Evolutionary conservation across 2,888 invertebrate species (phyloP).

Genomic region (Dascillus cervinus): DNA sequence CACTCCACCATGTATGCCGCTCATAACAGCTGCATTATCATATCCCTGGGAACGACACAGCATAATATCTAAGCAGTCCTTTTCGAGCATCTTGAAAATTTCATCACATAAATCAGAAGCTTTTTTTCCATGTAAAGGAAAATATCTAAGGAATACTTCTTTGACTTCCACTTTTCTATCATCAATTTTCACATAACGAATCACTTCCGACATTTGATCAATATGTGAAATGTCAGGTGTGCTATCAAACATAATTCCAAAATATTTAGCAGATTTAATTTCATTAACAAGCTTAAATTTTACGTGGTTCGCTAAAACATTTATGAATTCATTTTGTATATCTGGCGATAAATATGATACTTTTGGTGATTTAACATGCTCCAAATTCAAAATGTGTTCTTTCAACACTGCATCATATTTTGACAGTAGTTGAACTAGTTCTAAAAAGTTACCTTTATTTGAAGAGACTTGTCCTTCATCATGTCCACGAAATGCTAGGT

Average conservation of each 20-base stretch:
- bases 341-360: slow-evolving; percentile 10
- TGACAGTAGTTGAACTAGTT: too few species aligned
- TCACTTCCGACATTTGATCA: slow-evolving; percentile 12
- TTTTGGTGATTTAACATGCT: slow-evolving; percentile 2
- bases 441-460: too few species aligned
- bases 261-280: slow-evolving; percentile 14
- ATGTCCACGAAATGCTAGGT: slow-evolving; percentile 10
- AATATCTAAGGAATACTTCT: slow-evolving; percentile 10
- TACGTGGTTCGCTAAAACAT: too few species aligned
- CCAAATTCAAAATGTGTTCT: too few species aligned
- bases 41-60: slow-evolving; percentile 2
- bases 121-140: slow-evolving; percentile 6
- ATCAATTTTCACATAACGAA: slow-evolving; percentile 12
- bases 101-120: slow-evolving; percentile 1
- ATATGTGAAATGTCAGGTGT: slow-evolving; percentile 9
- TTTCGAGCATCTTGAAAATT: slow-evolving; percentile 3
- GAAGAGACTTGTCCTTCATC: slow-evolving; percentile 6
- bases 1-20: slow-evolving; percentile 4
- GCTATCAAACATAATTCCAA: slow-evolving; percentile 11
- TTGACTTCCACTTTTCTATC: slow-evolving; percentile 9
- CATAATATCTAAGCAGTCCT: slow-evolving; percentile 1
- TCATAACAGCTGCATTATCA: slow-evolving; percentile 2
- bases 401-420: too few species aligned
- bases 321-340: too few species aligned
- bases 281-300: slow-evolving; percentile 10